Evolutionary conservation across 2,888 invertebrate species (phyloP).

Genomic region (Apamea crenata): DNA sequence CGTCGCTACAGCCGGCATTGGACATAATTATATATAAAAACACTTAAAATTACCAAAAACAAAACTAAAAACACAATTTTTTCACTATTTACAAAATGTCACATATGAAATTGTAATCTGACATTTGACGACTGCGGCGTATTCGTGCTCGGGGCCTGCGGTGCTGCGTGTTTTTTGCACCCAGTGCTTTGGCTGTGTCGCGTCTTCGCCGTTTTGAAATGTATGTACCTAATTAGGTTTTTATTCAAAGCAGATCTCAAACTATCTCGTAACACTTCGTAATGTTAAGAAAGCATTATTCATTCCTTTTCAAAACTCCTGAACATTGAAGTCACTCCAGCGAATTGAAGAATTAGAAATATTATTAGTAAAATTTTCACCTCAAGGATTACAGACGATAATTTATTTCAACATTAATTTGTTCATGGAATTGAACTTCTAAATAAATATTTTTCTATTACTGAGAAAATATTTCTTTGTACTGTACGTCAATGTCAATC

Average conservation of each 20-base stretch:
- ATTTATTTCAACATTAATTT: slow-evolving; percentile 26
- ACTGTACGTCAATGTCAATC: not conserved
- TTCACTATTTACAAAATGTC: no score
- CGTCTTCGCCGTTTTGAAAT: no score
- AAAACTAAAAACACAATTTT: no score
- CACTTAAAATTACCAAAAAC: no score
- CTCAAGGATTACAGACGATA: not conserved
- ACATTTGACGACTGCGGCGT: no score
- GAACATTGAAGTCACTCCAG: slow-evolving; percentile 55
- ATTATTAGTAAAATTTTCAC: slow-evolving; percentile 24
- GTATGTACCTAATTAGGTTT: slow-evolving; percentile 33
- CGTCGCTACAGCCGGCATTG: no score
- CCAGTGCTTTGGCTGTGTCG: no score
- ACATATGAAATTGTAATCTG: no score
- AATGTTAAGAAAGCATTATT: slow-evolving; percentile 56
- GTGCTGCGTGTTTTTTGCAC: no score
- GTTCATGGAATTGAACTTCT: slow-evolving; percentile 3
- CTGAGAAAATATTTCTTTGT: not conserved
- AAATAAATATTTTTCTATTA: not conserved
- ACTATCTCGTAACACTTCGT: slow-evolving; percentile 48
- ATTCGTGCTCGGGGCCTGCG: no score
- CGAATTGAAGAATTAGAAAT: slow-evolving; percentile 42
- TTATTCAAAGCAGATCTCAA: slow-evolving; percentile 16
- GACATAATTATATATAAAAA: no score
- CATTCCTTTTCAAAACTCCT: slow-evolving; percentile 45